These are phyloP conservation scores for Aethina tumida DNA, from an alignment of 1,140 invertebrate species.

Conservation along the genomic window DNA sequence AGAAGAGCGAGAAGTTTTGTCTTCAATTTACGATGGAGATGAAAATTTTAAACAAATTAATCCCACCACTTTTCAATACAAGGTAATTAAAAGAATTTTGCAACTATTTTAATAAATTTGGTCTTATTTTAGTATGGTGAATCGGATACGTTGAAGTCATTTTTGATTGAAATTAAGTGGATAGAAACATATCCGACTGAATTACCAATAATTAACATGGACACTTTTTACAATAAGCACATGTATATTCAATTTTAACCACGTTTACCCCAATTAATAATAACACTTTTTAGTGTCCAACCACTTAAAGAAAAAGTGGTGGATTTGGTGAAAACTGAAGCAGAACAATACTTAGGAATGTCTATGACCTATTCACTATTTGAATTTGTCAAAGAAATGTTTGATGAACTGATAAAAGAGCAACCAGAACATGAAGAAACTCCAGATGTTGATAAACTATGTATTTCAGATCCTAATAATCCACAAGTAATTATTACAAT, in stretches of 20 bases:
- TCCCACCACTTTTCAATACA: constrained; percentile 77
- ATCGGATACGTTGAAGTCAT: constrained; percentile 68
- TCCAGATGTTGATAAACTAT: constrained; percentile 37
- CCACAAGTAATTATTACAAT: constrained; percentile 34
- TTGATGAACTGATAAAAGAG: constrained; percentile 54
- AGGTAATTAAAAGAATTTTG: constrained; percentile 55
- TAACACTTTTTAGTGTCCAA: constrained; percentile 44
- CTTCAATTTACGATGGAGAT: constrained; percentile 92
- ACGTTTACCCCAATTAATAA: background rate
- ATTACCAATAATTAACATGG: constrained; percentile 72
- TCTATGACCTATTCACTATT: constrained; percentile 93
- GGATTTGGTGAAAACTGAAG: constrained; percentile 55
- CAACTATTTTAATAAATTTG: constrained; percentile 5
- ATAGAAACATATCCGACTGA: constrained; percentile 73
- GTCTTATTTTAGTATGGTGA: constrained; percentile 79
- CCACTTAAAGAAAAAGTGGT: constrained; percentile 64
- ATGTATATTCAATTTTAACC: constrained; percentile 45
- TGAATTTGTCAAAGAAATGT: constrained; percentile 82
- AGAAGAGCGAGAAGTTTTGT: constrained; percentile 83
- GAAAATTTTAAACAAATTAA: constrained; percentile 72
- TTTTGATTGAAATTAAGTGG: constrained; percentile 83
- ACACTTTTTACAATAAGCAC: constrained; percentile 90
- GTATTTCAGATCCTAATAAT: constrained; percentile 28
- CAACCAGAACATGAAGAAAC: constrained; percentile 50
- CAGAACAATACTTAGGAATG: constrained; percentile 70